A percentile compares a stretch with the other conserved stretches of the same genome.
phyloP scores from a whole-genome alignment of 2,888 invertebrate species.

The Limnephilus auricula region DNA sequence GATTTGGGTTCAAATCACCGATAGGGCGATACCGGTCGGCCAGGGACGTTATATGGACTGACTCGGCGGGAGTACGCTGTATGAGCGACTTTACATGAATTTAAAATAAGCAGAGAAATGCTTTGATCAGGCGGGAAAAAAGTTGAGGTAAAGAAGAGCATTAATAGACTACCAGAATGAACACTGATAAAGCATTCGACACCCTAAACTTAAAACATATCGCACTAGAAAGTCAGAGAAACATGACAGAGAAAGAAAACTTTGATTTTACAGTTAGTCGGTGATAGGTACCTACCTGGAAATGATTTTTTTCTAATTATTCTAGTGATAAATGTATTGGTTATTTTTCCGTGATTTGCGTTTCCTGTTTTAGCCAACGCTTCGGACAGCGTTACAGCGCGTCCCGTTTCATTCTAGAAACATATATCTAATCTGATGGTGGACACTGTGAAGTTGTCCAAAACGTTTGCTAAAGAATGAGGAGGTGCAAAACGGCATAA shows the following conservation, averaged over 20 bases:
- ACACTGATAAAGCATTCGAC: neutral
- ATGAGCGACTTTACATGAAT: neutral
- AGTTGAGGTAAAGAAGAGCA: too few relatives aligned
- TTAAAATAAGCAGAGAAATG: neutral
- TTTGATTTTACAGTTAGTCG: neutral
- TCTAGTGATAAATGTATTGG: too few relatives aligned
- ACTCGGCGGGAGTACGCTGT: neutral
- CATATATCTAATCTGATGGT: too few relatives aligned
- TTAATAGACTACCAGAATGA: neutral
- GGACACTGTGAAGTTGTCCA: too few relatives aligned
- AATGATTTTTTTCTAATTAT: neutral
- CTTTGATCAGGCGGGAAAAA: neutral
- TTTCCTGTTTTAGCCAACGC: too few relatives aligned
- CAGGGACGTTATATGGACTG: constrained; percentile 12
- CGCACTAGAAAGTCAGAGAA: neutral
- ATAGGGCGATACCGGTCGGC: constrained; percentile 54
- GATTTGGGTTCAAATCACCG: constrained; percentile 64
- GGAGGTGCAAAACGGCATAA: too few relatives aligned
- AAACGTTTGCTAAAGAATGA: too few relatives aligned
- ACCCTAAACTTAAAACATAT: too few relatives aligned
- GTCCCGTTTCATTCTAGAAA: too few relatives aligned
- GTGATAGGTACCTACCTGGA: neutral
- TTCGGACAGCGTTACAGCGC: too few relatives aligned
- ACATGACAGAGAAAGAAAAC: too few relatives aligned
- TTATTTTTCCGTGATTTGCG: too few relatives aligned